A percentile compares a stretch with the other conserved stretches of the same genome.
Conservation (phyloP, 2,888 invertebrate genomes). For the Himalopsyche japonica region DNA sequence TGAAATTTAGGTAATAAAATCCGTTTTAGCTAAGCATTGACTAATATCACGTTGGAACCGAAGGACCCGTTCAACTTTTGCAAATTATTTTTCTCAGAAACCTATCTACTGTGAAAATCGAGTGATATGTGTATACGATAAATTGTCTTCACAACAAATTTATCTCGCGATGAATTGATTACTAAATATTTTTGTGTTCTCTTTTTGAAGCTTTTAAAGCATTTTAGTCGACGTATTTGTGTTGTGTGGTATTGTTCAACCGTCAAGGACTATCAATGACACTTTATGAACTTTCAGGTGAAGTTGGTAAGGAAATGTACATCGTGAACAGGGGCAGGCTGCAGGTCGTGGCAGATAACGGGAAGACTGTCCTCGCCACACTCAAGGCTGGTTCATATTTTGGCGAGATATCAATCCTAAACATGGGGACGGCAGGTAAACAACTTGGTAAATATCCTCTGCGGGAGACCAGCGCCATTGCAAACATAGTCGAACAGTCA, state of each 20-base stretch:
- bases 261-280: not conserved
- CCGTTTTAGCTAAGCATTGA: too few relatives aligned
- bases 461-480: conserved; percentile 63
- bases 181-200: too few relatives aligned
- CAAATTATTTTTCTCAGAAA: too few relatives aligned
- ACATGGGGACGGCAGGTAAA: conserved; percentile 99
- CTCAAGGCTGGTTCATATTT: conserved; percentile 99
- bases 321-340: conserved; percentile 96
- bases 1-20: too few relatives aligned
- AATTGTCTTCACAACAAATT: too few relatives aligned
- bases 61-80: too few relatives aligned
- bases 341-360: conserved; percentile 94
- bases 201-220: not conserved
- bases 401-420: conserved; percentile 99
- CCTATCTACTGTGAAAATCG: too few relatives aligned
- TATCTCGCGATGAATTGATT: too few relatives aligned
- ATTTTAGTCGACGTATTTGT: not conserved
- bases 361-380: conserved; percentile 94
- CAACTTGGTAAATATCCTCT: conserved; percentile 90
- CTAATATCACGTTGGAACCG: too few relatives aligned
- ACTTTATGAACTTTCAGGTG: conserved; percentile 67
- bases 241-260: not conserved
- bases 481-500: not conserved
- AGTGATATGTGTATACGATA: too few relatives aligned
- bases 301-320: conserved; percentile 99